Percentiles rank a stretch among this genome's conserved stretches.
These are phyloP conservation scores for Psammodynastes pulverulentus DNA, from an alignment of 2,113 vertebrate genomes.

Conservation along the genomic window DNA sequence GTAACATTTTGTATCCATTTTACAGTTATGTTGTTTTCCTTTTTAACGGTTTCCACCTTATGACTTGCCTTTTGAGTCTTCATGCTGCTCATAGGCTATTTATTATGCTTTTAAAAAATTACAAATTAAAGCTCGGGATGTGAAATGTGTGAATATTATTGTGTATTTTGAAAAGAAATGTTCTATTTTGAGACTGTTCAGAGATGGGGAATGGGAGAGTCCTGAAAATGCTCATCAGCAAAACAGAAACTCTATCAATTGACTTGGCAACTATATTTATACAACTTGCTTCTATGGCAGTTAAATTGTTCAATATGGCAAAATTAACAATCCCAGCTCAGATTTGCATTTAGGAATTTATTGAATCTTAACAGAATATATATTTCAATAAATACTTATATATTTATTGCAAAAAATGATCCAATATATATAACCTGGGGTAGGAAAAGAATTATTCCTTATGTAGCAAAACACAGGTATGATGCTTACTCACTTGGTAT, in stretches of 20 bases:
- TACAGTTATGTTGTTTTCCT: background rate
- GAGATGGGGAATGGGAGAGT: background rate
- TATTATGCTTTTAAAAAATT: background rate
- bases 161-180: background rate
- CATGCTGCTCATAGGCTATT: background rate
- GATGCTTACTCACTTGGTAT: background rate
- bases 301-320: background rate
- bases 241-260: background rate
- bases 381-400: background rate
- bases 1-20: background rate
- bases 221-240: background rate
- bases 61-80: background rate
- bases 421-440: background rate
- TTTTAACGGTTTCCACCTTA: background rate
- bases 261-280: background rate
- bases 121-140: background rate
- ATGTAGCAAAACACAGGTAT: background rate
- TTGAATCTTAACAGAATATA: background rate
- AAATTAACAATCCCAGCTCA: background rate
- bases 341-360: background rate
- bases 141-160: background rate
- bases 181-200: background rate
- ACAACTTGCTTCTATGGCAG: background rate
- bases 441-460: background rate
- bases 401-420: background rate